Evolutionary conservation across 2,888 invertebrate genomes (phyloP), one percentile per base, ranked within the genome.

Genomic region (Ormyrus rosae): DNA sequence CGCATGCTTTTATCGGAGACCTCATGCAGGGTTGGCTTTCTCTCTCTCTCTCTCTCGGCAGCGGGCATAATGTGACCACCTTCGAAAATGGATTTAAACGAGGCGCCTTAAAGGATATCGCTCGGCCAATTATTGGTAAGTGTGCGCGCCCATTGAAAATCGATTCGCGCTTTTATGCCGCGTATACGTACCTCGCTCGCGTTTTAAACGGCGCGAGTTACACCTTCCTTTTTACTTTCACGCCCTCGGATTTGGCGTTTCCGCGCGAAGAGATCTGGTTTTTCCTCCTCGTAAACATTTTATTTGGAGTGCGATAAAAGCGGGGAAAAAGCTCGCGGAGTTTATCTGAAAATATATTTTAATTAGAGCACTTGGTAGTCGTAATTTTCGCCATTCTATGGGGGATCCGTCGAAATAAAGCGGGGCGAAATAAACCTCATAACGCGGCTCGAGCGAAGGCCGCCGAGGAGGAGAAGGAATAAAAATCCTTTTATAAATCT

Each of bases 1-100:
- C 72, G 68, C 61, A 53, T 51, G 60, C 74, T 63, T 68, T 78
- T 78, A 73, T 78, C 72, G 72, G 48, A 7, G 61, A 60, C 34
- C 72, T 55, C 72, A 45, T 73, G 70, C 58, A 45, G 53, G 34
- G 34, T 34, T 34, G 34, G 69, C 46, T 45, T 46, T 53, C 56
- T 13, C 48, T 19, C 34, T 34, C 34, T 34, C 48, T 48, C 60
- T 58, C 2, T 51, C 19, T 34, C 55, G 53, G 60, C 9, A 48
- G n/a, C 53, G 50, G 34, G 45, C 46, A 51, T 73, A 73, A 79
- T 79, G 73, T 48, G 68, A 34, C 51, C 56, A 19, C 34, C 34
- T 19, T 51, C 13, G 63, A 63, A 63, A 73, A 74, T 69, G 69
- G 74, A 79, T 73, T 63, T 69, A 63, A 69, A 74, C 51, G 67